Conservation (phyloP, 2,113 vertebrate species). For the Chunga burmeisteri region DNA sequence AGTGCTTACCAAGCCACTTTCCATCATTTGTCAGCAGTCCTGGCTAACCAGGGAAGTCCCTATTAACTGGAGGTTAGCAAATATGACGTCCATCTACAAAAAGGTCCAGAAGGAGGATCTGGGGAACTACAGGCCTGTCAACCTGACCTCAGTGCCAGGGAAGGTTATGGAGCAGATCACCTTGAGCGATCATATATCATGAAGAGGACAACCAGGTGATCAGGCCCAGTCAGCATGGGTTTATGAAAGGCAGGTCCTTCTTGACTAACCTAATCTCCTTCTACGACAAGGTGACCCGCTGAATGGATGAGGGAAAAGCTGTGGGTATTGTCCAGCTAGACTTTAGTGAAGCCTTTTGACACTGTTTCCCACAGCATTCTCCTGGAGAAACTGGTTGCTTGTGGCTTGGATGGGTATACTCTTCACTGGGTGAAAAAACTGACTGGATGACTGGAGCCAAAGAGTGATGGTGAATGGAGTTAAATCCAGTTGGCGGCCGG, state of each 20-base stretch:
- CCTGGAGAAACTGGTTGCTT: background rate
- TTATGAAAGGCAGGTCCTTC: background rate
- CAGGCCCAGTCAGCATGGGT: background rate
- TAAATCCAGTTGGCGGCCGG: background rate
- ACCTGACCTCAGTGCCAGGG: background rate
- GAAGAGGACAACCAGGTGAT: background rate
- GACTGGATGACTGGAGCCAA: too few relatives aligned
- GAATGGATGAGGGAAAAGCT: too few relatives aligned
- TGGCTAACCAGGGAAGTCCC: too few relatives aligned
- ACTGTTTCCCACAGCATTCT: too few relatives aligned
- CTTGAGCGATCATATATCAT: accelerated
- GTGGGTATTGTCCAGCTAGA: too few relatives aligned
- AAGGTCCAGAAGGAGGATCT: background rate
- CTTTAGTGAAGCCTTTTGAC: too few relatives aligned
- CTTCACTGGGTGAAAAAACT: background rate
- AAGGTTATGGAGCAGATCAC: background rate
- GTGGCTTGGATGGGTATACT: background rate
- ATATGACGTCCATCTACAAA: background rate
- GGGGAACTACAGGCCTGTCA: background rate
- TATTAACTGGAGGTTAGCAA: too few relatives aligned
- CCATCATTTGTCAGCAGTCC: background rate
- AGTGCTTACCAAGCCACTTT: background rate
- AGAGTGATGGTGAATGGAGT: background rate
- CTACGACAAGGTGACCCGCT: too few relatives aligned
- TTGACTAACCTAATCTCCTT: too few relatives aligned